Evolutionary conservation across 2,797 vertebrate genomes (phyloP).

Genomic region (Merluccius polli): DNA sequence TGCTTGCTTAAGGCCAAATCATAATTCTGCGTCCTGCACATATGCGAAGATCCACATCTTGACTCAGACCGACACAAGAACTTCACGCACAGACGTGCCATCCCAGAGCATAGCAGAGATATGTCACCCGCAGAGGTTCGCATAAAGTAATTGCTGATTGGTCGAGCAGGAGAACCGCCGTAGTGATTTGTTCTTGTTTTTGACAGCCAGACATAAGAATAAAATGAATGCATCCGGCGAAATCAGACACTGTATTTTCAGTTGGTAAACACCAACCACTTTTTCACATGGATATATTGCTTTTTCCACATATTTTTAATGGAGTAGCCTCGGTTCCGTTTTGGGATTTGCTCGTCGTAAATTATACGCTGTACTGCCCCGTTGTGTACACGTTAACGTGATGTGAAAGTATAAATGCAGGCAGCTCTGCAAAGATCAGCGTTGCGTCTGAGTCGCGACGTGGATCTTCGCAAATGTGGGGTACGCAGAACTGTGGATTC

Average conservation of each 20-base stretch:
- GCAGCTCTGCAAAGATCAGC: not conserved
- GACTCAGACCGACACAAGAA: not conserved
- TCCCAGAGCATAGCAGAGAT: not conserved
- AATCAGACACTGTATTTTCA: not conserved
- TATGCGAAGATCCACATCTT: not conserved
- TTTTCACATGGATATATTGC: not conserved
- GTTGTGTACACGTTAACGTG: not conserved
- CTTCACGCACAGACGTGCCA: too few relatives aligned
- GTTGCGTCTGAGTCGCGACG: not conserved
- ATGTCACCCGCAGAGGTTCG: not conserved
- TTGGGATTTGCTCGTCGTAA: not conserved
- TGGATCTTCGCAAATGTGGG: not conserved
- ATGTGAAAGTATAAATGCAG: not conserved
- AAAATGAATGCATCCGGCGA: not conserved
- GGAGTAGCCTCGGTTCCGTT: not conserved
- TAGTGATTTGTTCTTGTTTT: not conserved
- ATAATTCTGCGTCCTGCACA: not conserved
- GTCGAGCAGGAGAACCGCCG: not conserved
- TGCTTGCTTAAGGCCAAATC: constrained; percentile 35
- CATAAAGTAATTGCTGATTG: not conserved
- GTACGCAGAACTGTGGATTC: not conserved
- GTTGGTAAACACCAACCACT: not conserved
- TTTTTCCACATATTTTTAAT: not conserved
- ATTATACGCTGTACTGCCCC: not conserved
- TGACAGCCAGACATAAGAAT: not conserved